Evolutionary conservation across 2,113 vertebrate genomes (phyloP).

Genomic region (Orthochromis malagaraziensis): DNA sequence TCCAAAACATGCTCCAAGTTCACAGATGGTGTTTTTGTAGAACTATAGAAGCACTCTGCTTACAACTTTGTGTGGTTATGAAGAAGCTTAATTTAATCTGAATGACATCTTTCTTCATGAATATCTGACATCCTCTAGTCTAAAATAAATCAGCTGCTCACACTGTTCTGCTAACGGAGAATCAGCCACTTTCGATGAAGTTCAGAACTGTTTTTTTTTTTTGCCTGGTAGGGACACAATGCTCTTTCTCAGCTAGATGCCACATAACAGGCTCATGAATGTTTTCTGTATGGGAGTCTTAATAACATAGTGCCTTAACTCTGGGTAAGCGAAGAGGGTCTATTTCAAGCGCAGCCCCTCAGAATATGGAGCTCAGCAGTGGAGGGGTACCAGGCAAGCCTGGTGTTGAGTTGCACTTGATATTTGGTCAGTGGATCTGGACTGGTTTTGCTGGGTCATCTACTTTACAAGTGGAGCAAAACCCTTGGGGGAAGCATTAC

Average conservation of each 20-base stretch:
- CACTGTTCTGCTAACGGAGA: neutral
- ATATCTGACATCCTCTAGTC: neutral
- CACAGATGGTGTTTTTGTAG: neutral
- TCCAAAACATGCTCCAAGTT: neutral
- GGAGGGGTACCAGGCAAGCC: neutral
- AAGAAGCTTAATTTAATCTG: neutral
- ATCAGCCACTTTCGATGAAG: neutral
- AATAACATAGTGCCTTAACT: neutral
- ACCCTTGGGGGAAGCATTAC: neutral
- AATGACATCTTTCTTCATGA: neutral
- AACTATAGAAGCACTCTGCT: neutral
- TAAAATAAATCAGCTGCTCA: neutral
- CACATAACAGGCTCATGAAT: neutral
- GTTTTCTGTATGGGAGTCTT: neutral
- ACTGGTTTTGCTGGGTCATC: neutral
- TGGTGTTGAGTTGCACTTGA: constrained; percentile 47
- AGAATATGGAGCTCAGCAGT: constrained; percentile 7
- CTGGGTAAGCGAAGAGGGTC: constrained; percentile 16
- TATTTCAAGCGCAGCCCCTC: constrained; percentile 59
- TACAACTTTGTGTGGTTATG: neutral
- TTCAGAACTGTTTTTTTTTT: neutral
- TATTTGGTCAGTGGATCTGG: constrained; percentile 35
- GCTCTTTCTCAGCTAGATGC: neutral
- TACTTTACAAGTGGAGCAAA: neutral
- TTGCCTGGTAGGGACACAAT: neutral